Conservation (phyloP, 2,797 vertebrate species). For the Myotis findleyi region DNA sequence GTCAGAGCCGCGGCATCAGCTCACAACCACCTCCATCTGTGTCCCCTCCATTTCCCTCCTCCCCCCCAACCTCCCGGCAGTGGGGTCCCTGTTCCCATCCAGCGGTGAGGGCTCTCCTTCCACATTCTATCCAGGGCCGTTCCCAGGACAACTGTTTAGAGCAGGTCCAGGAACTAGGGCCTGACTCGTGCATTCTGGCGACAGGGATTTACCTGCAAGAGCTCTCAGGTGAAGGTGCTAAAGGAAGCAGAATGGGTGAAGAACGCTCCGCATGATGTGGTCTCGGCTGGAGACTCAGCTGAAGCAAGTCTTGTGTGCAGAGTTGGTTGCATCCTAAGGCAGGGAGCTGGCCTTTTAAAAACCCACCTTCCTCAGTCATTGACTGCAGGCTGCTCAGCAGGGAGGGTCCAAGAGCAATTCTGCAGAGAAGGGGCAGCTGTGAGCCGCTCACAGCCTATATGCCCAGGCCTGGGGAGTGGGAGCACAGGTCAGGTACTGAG, state of each 20-base stretch:
- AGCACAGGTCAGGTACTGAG: neutral
- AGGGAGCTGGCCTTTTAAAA: neutral
- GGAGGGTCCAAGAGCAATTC: neutral
- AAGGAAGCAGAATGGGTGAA: neutral
- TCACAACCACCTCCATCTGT: neutral
- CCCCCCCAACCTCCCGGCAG: accelerated
- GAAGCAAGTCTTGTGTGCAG: neutral
- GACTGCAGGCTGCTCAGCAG: neutral
- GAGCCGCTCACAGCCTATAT: neutral
- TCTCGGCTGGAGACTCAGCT: neutral
- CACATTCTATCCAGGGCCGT: neutral
- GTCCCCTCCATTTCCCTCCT: neutral
- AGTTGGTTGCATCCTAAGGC: neutral
- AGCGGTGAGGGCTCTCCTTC: neutral
- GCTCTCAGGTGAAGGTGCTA: neutral
- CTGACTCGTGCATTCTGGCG: neutral
- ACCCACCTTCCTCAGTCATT: neutral
- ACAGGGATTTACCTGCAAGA: neutral
- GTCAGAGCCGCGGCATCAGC: neutral
- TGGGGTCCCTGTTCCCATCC: neutral
- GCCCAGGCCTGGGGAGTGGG: neutral
- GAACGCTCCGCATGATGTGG: neutral
- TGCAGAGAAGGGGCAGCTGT: neutral
- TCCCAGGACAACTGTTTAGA: neutral
- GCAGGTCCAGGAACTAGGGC: neutral